These are phyloP conservation scores for Neodiprion virginianus DNA, from an alignment of 1,140 invertebrate species.

Conservation along the genomic window DNA sequence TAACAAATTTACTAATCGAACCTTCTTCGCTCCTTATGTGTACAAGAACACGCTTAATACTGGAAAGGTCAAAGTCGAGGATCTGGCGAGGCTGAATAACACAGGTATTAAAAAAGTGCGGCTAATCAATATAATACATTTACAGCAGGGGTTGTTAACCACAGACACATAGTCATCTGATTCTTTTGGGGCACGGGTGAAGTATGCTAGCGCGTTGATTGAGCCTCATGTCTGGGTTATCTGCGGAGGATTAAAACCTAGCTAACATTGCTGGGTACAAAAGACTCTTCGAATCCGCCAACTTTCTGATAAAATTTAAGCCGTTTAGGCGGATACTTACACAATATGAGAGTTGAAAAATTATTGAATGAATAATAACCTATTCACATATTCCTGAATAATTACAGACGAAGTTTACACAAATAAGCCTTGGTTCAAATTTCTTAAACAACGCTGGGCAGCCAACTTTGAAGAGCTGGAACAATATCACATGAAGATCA, in stretches of 20 bases:
- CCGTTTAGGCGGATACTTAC: too few species aligned
- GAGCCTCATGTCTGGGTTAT: too few species aligned
- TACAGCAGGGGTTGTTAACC: background rate
- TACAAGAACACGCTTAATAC: constrained; percentile 86
- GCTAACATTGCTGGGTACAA: too few species aligned
- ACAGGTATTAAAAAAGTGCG: constrained; percentile 63
- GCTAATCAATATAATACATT: constrained; percentile 14
- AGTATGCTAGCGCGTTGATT: constrained; percentile 10
- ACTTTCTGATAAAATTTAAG: too few species aligned
- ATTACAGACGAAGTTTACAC: constrained; percentile 79
- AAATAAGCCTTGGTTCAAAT: constrained; percentile 85
- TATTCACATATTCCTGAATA: constrained; percentile 22
- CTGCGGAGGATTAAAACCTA: too few species aligned
- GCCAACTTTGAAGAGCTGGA: constrained; percentile 92
- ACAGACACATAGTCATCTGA: too few species aligned
- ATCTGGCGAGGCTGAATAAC: constrained; percentile 81
- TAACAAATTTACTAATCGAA: constrained; percentile 93
- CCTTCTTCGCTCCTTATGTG: constrained; percentile 93
- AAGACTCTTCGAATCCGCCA: too few species aligned
- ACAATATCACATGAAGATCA: constrained; percentile 92
- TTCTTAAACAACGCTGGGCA: constrained; percentile 90
- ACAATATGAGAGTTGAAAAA: background rate
- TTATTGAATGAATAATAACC: constrained; percentile 28
- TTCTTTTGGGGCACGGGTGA: background rate
- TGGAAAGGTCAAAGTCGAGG: constrained; percentile 86